Base-by-base conservation (phyloP, 1,140 invertebrate genomes). In the Oryctes rhinoceros region DNA sequence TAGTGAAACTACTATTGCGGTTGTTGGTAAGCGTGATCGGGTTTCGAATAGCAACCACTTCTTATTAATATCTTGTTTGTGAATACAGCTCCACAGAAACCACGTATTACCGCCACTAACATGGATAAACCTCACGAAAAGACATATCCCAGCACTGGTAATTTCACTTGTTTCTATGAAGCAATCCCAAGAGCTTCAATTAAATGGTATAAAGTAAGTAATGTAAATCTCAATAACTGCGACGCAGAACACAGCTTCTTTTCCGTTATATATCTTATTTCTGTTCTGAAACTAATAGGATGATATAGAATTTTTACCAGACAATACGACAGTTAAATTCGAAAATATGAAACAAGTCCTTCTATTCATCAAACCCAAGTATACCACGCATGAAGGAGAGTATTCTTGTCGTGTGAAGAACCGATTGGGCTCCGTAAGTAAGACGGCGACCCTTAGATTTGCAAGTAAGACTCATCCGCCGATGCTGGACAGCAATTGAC, bases 181-280 rank as follows among this genome's bases (percentile, higher is more conserved):
- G 77, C 47, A 30, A 24, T 78, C 30, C 77, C 77, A 24, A 78
- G 35, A 35, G 47, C 77, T n/a, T 20, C n/a, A 9, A 39, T 78
- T 9, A 35, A 9, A 3, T 78, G 77, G 77, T 59, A 24, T 0
- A 78, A 78, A 15, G 53, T 59, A 59, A 59, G 15, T 59, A 59
- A 30, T 0, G 0, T 30, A 30, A 30, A 30, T 30, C 24, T 30
- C 3, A 30, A 30, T 30, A 30, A 30, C 24, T 30, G 24, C 24
- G 0, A 2, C 24, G 2, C 24, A 30, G 0, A 30, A 30, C 0
- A 30, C 0, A 30, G 24, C 2, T 30, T 30, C 24, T 30, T 30
- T 30, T 44, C 9, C 5, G 39, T 59, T 3, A n/a, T 3, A 59
- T 3, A n/a, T n/a, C 5, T 59, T 59, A n/a, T 59, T n/a, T 18